Evolutionary conservation across 2,113 vertebrate species (phyloP).

Genomic region (Phylloscopus trochiloides): DNA sequence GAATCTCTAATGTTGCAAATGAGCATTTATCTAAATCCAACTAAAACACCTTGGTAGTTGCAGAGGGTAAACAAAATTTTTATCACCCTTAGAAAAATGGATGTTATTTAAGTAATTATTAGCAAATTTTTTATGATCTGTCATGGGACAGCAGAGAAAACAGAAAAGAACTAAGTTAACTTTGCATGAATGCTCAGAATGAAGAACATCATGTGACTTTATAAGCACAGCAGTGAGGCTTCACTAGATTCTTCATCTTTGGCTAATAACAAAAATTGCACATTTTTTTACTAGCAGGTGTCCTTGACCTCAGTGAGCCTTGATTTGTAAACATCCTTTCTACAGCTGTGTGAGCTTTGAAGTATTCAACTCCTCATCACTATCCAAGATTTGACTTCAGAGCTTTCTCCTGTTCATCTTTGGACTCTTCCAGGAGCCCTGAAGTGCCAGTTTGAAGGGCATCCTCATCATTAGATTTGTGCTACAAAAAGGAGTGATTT

Average conservation of each 20-base stretch:
- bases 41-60: slow-evolving; percentile 33
- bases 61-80: slow-evolving; percentile 17
- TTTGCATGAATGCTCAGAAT: neutral
- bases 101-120: slow-evolving; percentile 25
- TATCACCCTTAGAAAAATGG: slow-evolving; percentile 1
- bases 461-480: neutral
- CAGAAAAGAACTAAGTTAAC: slow-evolving; percentile 5
- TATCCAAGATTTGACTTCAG: slow-evolving; percentile 20
- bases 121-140: neutral
- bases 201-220: neutral
- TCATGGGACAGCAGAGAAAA: neutral
- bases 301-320: slow-evolving; percentile 21
- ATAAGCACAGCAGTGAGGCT: neutral
- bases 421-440: neutral
- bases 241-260: neutral
- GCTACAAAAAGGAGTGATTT: neutral
- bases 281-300: slow-evolving; percentile 48
- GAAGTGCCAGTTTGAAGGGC: neutral
- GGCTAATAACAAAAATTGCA: neutral
- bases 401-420: neutral
- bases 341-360: slow-evolving; percentile 46
- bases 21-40: slow-evolving; percentile 53
- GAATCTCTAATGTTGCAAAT: neutral
- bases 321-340: slow-evolving; percentile 49
- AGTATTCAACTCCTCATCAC: slow-evolving; percentile 32